phyloP scores from a whole-genome alignment of 2,797 vertebrate genomes.

The Chaetodon trifasciatus region DNA sequence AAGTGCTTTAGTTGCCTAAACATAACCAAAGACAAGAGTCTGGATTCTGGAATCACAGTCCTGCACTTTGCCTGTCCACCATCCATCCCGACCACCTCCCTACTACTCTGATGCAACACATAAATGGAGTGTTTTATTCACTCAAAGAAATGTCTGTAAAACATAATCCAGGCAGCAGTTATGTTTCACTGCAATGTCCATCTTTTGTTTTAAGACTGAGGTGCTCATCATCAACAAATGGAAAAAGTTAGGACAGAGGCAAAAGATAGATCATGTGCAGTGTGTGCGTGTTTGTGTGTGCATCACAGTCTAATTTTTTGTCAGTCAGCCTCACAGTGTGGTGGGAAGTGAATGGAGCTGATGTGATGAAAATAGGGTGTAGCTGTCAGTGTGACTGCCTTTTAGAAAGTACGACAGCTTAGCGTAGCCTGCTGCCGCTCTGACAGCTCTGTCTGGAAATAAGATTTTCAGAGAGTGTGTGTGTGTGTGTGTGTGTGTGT shows the following conservation, averaged over 20 bases:
- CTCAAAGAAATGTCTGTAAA: too few species aligned
- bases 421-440: conserved; percentile 37
- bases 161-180: too few species aligned
- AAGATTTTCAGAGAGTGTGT: conserved; percentile 18
- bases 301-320: background rate
- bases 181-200: too few species aligned
- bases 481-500: background rate
- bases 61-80: too few species aligned
- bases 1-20: too few species aligned
- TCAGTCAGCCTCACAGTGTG: conserved; percentile 26
- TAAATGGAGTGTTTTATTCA: too few species aligned
- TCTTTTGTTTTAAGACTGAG: background rate
- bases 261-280: background rate
- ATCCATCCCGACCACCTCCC: too few species aligned
- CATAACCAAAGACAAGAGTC: too few species aligned
- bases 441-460: conserved; percentile 52
- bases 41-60: too few species aligned
- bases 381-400: conserved; percentile 55
- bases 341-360: conserved; percentile 43
- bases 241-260: background rate
- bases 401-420: conserved; percentile 52
- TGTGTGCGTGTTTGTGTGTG: background rate
- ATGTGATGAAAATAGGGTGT: conserved; percentile 51
- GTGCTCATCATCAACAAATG: background rate
- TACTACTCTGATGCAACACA: too few species aligned